Base-by-base conservation (phyloP, 2,113 vertebrate genomes). In the Hirundichthys speculiger region DNA sequence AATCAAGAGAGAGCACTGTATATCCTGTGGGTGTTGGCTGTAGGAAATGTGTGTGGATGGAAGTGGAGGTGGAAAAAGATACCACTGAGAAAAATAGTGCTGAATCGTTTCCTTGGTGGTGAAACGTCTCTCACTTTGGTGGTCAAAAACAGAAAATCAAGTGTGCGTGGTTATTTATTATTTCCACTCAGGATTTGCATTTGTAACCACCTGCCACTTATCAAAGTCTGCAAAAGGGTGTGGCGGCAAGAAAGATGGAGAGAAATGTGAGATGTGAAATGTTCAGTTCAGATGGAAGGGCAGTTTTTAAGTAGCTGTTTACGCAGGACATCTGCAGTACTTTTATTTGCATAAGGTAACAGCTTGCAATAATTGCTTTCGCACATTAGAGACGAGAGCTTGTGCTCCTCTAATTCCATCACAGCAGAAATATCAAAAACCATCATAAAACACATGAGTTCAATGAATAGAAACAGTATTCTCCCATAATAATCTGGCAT, bases 121-220 rank as follows among this genome's bases (percentile, higher is more conserved):
- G 56, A 76, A 53, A 53, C 56, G 65, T 73, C 77, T 79, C 73
- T 73, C 64, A 66, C 66, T 64, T 20, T 49, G 48, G 50, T 69
- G 72, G 86, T 83, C 85, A 76, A 84, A 87, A 80, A 87, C 82
- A 79, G 80, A 73, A 68, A 82, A 84, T 79, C 75, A 54, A 68
- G 62, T 80, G 80, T 83, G 73, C 69, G 27, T 69, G 80, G 80
- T 79, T 84, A 77, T 86, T 73, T 83, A 82, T 85, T 72, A 77
- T 75, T 80, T 77, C 73, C 77, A 71, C 68, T 5, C 45, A 68
- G 79, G 72, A 83, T 57, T 72, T 70, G 75, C 78, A 53, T 82
- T 64, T 55, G 24, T 64, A 71, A 57, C 61, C 69, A 79, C 73
- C 69, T 68, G 71, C 70, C 63, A 78, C 86, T 73, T 64, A 87